Base-by-base conservation (phyloP, 23 tunicate genomes). In the Styela clava region DNA sequence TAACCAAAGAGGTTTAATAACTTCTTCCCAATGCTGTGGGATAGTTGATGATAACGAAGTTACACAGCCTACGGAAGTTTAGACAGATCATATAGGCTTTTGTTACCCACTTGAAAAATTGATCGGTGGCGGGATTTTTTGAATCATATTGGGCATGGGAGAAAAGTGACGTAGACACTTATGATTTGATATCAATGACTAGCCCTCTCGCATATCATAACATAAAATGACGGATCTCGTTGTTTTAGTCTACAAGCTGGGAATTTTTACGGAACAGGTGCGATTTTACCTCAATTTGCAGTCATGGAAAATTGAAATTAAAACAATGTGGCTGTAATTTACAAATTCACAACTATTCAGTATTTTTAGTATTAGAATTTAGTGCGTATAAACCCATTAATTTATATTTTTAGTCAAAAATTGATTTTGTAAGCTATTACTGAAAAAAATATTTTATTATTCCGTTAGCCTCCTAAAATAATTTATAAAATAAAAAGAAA, bases 151-250 rank as follows among this genome's bases (percentile, higher is more conserved):
- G 56, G 32, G 34, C 77, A 71, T 71, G 77, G 77, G 77, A 71
- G 77, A 71, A 71, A 71, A 71, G 35, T 34, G 18, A 34, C 77
- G 34, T 3, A 33, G 77, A 71, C 77, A 71, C 77, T 71, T 71
- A 71, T 30, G 77, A 71, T 71, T 71, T 71, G 35, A 71, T 71
- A 71, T 27, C 77, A 71, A 71, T 71, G 34, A 71, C 35, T 71
- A 71, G 27, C 35, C 37, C 35, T 16, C 77, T 71, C 77, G 34
- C 5, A 32, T 71, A 30, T 71, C 35, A 71, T 18, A 33, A 71
- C 77, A 71, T 28, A 16, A 32, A 34, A 71, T 71, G 77, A 71
- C 77, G 77, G 77, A 30, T 71, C 77, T 34, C 27, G 34, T 71
- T 71, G 77, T 71, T 71, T 28, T 27, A 34, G 77, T 12, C 56